Evolutionary conservation across 2,888 invertebrate genomes (phyloP), one percentile per base, ranked within the genome.

Genomic region (Anodontia alba): DNA sequence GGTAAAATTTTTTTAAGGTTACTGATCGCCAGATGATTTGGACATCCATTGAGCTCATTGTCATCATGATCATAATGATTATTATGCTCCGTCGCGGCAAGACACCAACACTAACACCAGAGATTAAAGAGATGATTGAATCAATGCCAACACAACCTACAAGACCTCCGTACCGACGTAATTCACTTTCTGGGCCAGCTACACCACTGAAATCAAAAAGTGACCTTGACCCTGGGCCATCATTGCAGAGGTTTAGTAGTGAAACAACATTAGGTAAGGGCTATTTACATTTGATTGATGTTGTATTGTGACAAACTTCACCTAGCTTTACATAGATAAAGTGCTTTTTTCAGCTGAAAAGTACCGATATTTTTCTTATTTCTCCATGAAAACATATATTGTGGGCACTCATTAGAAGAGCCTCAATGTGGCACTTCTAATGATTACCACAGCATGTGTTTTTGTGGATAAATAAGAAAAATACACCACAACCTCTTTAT

Each of bases 1-100:
- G n/a, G n/a, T n/a, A n/a, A n/a, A n/a, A n/a, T n/a, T n/a, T 68
- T 26, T 42, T 36, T 0, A 26, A 91, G 91, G 83, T 90, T 3
- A 88, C 85, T 10, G 90, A 90, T 62, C 76, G 89, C 26, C 89
- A 91, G 79, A 84, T 88, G 81, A 83, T 84, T 12, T 89, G 88
- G 87, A 84, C 87, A 0, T 72, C 87, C 0, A 80, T 90, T 12
- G 89, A 90, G 70, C 82, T 90, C 17, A 73, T 90, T 17, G 73
- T 88, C 31, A 75, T 88, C 1, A 46, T 90, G 2, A 38, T 82
- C 36, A 70, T 90, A 20, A 72, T 89, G 29, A 36, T 89, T 26
- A 76, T 90, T 42, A 73, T 87, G 46, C 62, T 81, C 23, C 68
- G 83, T 17, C 75, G 89, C 0, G 77, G 81, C 29, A 78, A 78